Evolutionary conservation across 2,888 invertebrate species (phyloP), one percentile per base, ranked within the genome.

Genomic region (Troides aeacus): DNA sequence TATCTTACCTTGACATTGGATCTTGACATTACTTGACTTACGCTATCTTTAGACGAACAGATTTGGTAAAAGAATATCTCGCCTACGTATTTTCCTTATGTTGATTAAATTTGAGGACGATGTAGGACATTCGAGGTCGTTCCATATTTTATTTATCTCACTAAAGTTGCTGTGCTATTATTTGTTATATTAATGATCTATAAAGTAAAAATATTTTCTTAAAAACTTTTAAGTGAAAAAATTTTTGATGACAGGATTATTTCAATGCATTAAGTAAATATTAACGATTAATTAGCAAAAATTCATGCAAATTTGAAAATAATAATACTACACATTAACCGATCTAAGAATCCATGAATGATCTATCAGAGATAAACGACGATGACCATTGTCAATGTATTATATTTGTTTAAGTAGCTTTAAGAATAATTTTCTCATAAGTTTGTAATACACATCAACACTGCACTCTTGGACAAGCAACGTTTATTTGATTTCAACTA

Each of bases 1-100:
- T 66, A 70, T 62, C 70, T 70, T 58, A 70, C 70, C 66, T 66
- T 70, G 70, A 70, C 70, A 66, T 70, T 70, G 70, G 12, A 66
- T 63, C 66, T 70, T 70, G 69, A 66, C 58, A 70, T 66, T 63
- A 59, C 24, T 57, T 30, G 69, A 42, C n/a, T 57, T 60, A 15
- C 59, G 63, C 18, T 62, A 62, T 62, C 53, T 68, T 63, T 30
- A 42, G 21, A 23, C 60, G 53, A 50, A 59, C 59, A 42, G 50
- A 61, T 65, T 69, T 57, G 58, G 62, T 61, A 62, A 70, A 65
- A 46, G 62, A 64, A 62, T 30, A 57, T 62, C 36, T 64, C 46
- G 53, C 57, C 53, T 53, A 36, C 39, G 10, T n/a, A 23, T 65
- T 65, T 62, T 63, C 59, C 63, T 70, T 59, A 63, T 57, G 39